These are phyloP conservation scores for Origma solitaria DNA, from an alignment of 2,113 vertebrate species.

Conservation along the genomic window DNA sequence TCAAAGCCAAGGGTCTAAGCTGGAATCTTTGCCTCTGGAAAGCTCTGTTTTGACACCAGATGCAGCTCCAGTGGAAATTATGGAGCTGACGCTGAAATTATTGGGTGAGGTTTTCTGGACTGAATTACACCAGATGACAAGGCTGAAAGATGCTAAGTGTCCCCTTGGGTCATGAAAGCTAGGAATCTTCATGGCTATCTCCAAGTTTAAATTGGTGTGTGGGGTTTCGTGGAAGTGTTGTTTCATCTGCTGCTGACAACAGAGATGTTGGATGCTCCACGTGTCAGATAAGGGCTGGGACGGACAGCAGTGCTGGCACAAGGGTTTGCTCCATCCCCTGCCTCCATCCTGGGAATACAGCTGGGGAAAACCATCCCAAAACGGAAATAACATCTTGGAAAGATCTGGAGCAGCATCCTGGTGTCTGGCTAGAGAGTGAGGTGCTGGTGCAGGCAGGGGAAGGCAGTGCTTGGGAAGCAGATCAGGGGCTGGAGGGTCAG, in stretches of 20 bases:
- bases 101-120: conserved; percentile 50
- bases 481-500: not conserved
- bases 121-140: not conserved
- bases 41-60: not conserved
- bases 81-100: conserved; percentile 33
- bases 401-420: not conserved
- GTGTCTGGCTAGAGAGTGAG: not conserved
- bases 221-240: not conserved
- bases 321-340: not conserved
- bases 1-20: not conserved
- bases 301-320: not conserved
- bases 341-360: not conserved
- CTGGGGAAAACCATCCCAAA: not conserved
- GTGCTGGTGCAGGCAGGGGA: not conserved
- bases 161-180: not conserved
- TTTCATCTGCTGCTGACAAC: not conserved
- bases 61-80: conserved; percentile 32
- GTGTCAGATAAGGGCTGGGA: not conserved
- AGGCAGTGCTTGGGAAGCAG: not conserved
- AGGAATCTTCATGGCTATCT: not conserved
- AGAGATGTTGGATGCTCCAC: not conserved
- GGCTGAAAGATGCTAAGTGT: conserved; percentile 11
- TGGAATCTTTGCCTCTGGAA: not conserved
- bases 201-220: not conserved
- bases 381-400: not conserved